phyloP scores from a whole-genome alignment of 2,888 invertebrate genomes.

The Colostygia pectinataria region DNA sequence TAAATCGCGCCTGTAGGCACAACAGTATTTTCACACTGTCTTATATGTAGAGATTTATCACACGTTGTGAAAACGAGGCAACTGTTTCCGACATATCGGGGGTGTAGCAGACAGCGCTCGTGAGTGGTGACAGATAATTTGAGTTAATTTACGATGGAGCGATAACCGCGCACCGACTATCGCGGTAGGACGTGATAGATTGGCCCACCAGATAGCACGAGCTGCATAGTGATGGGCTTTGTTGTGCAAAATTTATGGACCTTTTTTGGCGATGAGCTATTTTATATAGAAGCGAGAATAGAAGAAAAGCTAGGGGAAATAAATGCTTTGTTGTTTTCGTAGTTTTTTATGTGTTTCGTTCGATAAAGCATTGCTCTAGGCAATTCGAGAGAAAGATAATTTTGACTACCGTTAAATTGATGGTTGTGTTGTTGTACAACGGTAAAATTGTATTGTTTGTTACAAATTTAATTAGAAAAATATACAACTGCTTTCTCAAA shows the following conservation, averaged over 20 bases:
- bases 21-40: constrained; percentile 8
- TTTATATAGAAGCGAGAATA: constrained; percentile 17
- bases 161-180: constrained; percentile 51
- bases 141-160: constrained; percentile 66
- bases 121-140: constrained; percentile 55
- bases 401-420: no score
- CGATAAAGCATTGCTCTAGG: constrained; percentile 2
- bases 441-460: not conserved
- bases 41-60: constrained; percentile 28
- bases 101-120: constrained; percentile 35
- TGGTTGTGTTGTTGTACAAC: no score
- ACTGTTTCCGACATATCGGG: constrained; percentile 32
- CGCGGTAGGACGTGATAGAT: constrained; percentile 55
- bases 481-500: not conserved
- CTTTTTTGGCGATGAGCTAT: constrained; percentile 26
- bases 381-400: not conserved
- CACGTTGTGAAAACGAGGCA: constrained; percentile 27
- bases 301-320: constrained; percentile 4
- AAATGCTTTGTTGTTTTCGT: constrained; percentile 3
- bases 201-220: constrained; percentile 47
- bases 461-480: not conserved
- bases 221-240: constrained; percentile 36
- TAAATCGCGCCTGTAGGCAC: not conserved
- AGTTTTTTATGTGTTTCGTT: constrained; percentile 5
- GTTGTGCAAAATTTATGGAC: constrained; percentile 30